Conservation (phyloP, 1,140 invertebrate species). For the Achatina immaculata region DNA sequence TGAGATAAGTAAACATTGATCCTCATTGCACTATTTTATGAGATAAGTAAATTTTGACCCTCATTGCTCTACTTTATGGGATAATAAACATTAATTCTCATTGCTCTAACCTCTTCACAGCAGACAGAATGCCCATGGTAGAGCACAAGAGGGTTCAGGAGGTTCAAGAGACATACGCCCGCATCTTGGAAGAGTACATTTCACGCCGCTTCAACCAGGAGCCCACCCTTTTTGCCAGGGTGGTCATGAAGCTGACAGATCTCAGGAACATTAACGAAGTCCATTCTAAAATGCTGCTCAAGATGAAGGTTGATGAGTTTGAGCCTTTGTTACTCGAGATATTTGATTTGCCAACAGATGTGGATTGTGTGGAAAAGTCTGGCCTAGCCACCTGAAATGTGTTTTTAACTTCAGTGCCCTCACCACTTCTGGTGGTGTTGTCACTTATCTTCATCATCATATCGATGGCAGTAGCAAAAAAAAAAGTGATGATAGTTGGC, state of each 20-base stretch:
- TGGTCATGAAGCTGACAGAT: constrained; percentile 66
- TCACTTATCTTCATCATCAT: no score
- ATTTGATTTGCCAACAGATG: constrained; percentile 58
- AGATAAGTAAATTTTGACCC: no score
- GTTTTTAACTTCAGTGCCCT: background rate
- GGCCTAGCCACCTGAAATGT: background rate
- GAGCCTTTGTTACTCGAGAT: constrained; percentile 67
- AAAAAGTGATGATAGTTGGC: no score
- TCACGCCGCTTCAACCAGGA: constrained; percentile 55
- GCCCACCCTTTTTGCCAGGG: constrained; percentile 59
- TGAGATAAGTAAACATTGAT: no score
- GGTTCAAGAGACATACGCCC: constrained; percentile 63
- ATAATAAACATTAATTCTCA: no score
- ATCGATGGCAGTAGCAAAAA: no score
- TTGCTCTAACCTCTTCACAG: constrained; percentile 3
- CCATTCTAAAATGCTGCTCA: constrained; percentile 67
- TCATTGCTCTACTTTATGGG: no score
- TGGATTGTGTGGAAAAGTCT: background rate
- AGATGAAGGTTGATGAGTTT: constrained; percentile 64
- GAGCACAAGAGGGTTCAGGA: constrained; percentile 50
- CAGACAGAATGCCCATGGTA: constrained; percentile 52
- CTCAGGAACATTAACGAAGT: constrained; percentile 66
- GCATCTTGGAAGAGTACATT: constrained; percentile 57
- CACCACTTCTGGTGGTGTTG: no score
- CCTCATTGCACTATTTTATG: no score